Conservation (phyloP, 2,888 invertebrate genomes). For the Apomyelois bistriatella region DNA sequence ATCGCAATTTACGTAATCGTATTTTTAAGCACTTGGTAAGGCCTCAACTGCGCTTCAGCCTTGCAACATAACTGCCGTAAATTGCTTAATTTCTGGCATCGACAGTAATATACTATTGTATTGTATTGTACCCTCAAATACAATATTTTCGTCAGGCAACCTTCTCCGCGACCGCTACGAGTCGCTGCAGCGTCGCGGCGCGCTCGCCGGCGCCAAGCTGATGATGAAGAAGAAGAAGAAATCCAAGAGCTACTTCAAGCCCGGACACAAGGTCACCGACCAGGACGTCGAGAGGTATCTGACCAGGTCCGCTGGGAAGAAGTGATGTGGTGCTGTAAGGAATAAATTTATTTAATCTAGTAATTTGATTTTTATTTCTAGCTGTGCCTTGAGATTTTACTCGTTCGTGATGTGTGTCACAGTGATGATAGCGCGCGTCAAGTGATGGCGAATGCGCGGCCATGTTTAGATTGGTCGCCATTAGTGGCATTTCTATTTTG, state of each 20-base stretch:
- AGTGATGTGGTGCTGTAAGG: constrained; percentile 18
- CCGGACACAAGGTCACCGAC: constrained; percentile 75
- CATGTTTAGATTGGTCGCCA: too few species aligned
- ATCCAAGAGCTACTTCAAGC: constrained; percentile 85
- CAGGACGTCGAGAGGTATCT: constrained; percentile 65
- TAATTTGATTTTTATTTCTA: neutral
- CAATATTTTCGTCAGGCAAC: constrained; percentile 70
- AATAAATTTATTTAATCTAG: constrained; percentile 10
- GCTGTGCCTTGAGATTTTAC: too few species aligned
- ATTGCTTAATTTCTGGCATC: too few species aligned
- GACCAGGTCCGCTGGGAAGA: constrained; percentile 30
- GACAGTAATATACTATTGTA: too few species aligned
- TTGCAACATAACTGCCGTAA: too few species aligned
- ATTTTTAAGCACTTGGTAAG: too few species aligned
- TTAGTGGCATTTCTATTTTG: too few species aligned
- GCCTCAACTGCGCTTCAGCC: too few species aligned
- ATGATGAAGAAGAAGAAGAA: constrained; percentile 85
- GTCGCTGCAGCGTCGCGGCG: constrained; percentile 93
- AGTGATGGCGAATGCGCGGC: too few species aligned
- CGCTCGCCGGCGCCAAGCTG: constrained; percentile 87
- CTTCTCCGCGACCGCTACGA: constrained; percentile 91
- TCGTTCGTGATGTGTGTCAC: neutral
- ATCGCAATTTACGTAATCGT: too few species aligned
- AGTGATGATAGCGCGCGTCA: too few species aligned
- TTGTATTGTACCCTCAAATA: too few species aligned